A percentile compares a stretch with the other conserved stretches of the same genome.
These are phyloP conservation scores for Mionectes olivaceus DNA, from an alignment of 2,797 vertebrate species.

Conservation along the genomic window DNA sequence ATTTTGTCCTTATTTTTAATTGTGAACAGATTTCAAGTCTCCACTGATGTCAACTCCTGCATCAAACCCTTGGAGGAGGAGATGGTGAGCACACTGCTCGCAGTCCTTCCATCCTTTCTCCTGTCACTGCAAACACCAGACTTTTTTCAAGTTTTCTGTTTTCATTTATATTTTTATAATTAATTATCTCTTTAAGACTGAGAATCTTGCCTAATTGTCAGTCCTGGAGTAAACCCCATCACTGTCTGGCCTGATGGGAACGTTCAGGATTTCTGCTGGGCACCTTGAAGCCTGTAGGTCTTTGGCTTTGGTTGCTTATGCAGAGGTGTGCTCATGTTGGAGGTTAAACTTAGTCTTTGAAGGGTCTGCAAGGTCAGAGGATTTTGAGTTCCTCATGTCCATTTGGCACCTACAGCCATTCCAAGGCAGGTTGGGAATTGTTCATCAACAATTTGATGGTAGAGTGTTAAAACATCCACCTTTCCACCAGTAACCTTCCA, in stretches of 20 bases:
- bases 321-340: not conserved
- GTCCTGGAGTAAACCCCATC: not conserved
- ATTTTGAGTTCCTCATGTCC: not conserved
- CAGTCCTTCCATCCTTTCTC: not conserved
- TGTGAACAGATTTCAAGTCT: not conserved
- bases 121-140: not conserved
- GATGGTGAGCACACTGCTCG: not conserved
- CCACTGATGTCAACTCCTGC: not conserved
- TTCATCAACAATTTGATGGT: not conserved
- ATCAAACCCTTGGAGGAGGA: not conserved
- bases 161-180: not conserved
- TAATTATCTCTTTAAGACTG: not conserved
- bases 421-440: not conserved
- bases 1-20: not conserved
- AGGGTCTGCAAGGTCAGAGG: not conserved
- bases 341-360: not conserved
- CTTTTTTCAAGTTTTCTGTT: not conserved
- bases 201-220: not conserved
- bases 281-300: not conserved
- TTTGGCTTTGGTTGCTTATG: not conserved
- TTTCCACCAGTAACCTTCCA: not conserved
- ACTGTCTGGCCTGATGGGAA: not conserved
- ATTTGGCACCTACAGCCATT: not conserved
- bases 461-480: not conserved
- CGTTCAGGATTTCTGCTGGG: not conserved